phyloP scores from a whole-genome alignment of 1,140 invertebrate genomes.

The Philotrypesis tridentata region DNA sequence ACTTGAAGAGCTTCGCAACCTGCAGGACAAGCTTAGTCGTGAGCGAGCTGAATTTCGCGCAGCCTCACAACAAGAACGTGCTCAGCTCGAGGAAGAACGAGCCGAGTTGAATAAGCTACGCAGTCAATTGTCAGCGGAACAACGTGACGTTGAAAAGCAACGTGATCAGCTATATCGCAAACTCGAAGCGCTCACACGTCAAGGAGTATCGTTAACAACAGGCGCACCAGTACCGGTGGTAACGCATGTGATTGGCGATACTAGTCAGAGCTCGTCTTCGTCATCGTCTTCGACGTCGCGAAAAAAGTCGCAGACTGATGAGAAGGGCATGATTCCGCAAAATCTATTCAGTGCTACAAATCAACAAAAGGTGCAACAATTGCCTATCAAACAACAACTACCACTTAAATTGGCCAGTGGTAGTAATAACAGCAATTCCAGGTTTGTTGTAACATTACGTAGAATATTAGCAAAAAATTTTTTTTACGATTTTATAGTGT shows the following conservation, averaged over 20 bases:
- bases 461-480: slow-evolving; percentile 10
- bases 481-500: background rate
- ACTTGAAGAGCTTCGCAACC: slow-evolving; percentile 82
- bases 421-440: slow-evolving; percentile 71
- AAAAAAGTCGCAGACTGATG: slow-evolving; percentile 61
- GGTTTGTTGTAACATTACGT: slow-evolving; percentile 57
- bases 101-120: slow-evolving; percentile 76
- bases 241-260: background rate
- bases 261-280: slow-evolving; percentile 48
- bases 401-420: slow-evolving; percentile 85
- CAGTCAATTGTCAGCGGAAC: slow-evolving; percentile 82
- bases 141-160: slow-evolving; percentile 89
- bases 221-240: slow-evolving; percentile 55
- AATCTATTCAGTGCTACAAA: slow-evolving; percentile 89
- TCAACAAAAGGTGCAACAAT: slow-evolving; percentile 82
- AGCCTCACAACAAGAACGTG: slow-evolving; percentile 77
- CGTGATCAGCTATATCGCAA: slow-evolving; percentile 89
- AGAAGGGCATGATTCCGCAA: slow-evolving; percentile 75
- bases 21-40: slow-evolving; percentile 85
- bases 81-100: slow-evolving; percentile 80
- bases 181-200: slow-evolving; percentile 84
- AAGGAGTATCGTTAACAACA: slow-evolving; percentile 77
- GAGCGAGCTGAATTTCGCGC: slow-evolving; percentile 86
- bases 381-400: slow-evolving; percentile 86
- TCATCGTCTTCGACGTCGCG: slow-evolving; percentile 56